Percentiles rank a stretch among this genome's conserved stretches.
Evolutionary conservation across 2,888 invertebrate species (phyloP).

Genomic region (Maniola hyperantus): DNA sequence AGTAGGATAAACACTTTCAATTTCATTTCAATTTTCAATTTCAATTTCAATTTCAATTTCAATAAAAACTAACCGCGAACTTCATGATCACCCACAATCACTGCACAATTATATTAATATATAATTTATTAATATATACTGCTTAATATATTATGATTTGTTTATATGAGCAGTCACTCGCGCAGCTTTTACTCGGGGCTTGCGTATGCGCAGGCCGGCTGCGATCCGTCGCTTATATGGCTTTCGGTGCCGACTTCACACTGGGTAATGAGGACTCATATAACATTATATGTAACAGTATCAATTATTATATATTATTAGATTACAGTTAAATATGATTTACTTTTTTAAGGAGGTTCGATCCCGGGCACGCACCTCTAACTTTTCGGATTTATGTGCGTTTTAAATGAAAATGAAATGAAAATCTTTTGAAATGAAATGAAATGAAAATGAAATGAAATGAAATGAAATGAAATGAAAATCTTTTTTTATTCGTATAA

Average conservation of each 20-base stretch:
- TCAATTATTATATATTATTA: not conserved
- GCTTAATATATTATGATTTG: not conserved
- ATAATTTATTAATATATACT: not conserved
- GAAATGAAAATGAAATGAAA: too few relatives aligned
- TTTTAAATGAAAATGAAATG: too few relatives aligned
- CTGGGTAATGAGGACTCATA: not conserved
- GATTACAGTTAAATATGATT: not conserved
- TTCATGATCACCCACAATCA: slow-evolving; percentile 46
- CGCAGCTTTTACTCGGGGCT: not conserved
- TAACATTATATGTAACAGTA: slow-evolving; percentile 5
- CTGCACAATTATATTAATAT: not conserved
- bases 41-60: too few relatives aligned
- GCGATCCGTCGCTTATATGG: slow-evolving; percentile 1
- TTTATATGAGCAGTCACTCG: not conserved
- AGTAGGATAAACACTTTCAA: not conserved
- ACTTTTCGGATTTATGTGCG: too few relatives aligned
- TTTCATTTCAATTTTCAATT: too few relatives aligned
- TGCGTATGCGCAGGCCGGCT: not conserved
- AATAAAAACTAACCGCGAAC: slow-evolving; percentile 44
- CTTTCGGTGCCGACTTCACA: not conserved
- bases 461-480: too few relatives aligned
- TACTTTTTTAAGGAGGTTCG: too few relatives aligned
- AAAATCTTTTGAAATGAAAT: too few relatives aligned
- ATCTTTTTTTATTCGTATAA: too few relatives aligned
- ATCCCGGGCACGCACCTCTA: too few relatives aligned